A percentile compares a stretch with the other conserved stretches of the same genome.
Conservation (phyloP, 2,113 vertebrate genomes). For the Micromys minutus region DNA sequence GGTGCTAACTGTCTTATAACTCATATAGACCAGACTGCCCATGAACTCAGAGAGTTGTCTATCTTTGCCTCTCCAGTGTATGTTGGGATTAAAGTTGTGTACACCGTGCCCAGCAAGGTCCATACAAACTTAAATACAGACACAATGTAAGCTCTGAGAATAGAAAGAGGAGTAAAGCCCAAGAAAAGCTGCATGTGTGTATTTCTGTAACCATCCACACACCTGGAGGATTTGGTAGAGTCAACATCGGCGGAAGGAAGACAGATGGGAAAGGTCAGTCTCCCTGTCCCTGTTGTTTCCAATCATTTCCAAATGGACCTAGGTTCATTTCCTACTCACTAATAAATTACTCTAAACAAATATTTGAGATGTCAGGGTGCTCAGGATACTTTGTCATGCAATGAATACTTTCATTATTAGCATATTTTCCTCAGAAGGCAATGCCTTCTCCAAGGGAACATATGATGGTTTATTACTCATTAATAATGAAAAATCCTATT, state of each 20-base stretch:
- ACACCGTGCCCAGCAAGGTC: neutral
- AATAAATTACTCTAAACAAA: constrained; percentile 7
- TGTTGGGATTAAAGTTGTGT: neutral
- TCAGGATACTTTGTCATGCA: neutral
- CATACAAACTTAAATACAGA: neutral
- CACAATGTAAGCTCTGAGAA: neutral
- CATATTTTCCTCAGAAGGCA: neutral
- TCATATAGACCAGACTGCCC: neutral
- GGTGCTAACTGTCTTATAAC: neutral
- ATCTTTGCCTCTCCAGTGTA: neutral
- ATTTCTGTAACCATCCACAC: neutral
- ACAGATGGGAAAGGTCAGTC: neutral
- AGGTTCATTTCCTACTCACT: neutral
- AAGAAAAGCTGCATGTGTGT: neutral
- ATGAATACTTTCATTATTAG: neutral
- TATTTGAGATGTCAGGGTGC: neutral
- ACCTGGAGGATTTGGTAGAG: neutral
- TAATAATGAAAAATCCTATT: neutral
- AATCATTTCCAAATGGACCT: neutral
- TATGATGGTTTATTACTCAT: neutral
- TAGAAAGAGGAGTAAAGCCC: neutral
- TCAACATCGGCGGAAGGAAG: neutral
- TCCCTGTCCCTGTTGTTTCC: neutral
- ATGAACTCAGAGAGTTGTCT: neutral
- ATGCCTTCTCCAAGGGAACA: neutral